A percentile compares a stretch with the other conserved stretches of the same genome.
phyloP scores from a whole-genome alignment of 2,888 invertebrate species.

The Epistrophella euchroma region DNA sequence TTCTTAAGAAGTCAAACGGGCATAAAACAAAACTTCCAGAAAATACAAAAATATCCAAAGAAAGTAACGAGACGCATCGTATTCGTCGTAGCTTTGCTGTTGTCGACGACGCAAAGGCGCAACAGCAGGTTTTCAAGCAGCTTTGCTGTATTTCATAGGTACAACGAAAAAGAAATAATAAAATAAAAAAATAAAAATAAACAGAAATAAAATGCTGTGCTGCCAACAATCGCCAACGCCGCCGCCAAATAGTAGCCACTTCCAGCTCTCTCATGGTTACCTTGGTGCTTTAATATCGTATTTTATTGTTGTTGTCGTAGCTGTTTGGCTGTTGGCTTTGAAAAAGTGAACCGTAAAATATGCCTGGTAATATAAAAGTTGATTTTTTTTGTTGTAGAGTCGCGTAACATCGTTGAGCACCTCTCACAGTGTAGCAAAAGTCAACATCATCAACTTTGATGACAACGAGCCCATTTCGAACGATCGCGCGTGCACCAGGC shows the following conservation, averaged over 20 bases:
- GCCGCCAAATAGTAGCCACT: slow-evolving; percentile 49
- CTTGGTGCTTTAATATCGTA: slow-evolving; percentile 69
- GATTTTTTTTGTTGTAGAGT: slow-evolving; percentile 35
- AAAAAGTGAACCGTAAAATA: slow-evolving; percentile 70
- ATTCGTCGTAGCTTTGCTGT: slow-evolving; percentile 22
- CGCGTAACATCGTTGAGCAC: slow-evolving; percentile 57
- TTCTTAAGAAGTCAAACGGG: slow-evolving; percentile 42
- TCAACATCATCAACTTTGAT: slow-evolving; percentile 74
- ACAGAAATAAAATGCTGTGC: slow-evolving; percentile 30
- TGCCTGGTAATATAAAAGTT: slow-evolving; percentile 42
- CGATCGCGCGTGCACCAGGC: slow-evolving; percentile 44
- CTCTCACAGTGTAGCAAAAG: slow-evolving; percentile 65
- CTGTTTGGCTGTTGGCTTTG: slow-evolving; percentile 61
- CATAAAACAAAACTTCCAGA: slow-evolving; percentile 37
- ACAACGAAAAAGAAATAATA: slow-evolving; percentile 13
- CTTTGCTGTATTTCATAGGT: slow-evolving; percentile 48
- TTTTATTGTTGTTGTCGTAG: slow-evolving; percentile 50
- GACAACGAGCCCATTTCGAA: slow-evolving; percentile 66
- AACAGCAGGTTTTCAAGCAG: slow-evolving; percentile 55
- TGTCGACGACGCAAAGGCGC: slow-evolving; percentile 50
- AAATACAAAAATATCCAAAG: slow-evolving; percentile 29
- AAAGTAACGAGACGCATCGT: slow-evolving; percentile 39
- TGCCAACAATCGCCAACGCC: slow-evolving; percentile 52
- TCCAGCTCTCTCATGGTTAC: slow-evolving; percentile 61
- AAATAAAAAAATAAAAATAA: slow-evolving; percentile 31